These are phyloP conservation scores for Ceriagrion tenellum DNA, from an alignment of 2,888 invertebrate species.

Conservation along the genomic window DNA sequence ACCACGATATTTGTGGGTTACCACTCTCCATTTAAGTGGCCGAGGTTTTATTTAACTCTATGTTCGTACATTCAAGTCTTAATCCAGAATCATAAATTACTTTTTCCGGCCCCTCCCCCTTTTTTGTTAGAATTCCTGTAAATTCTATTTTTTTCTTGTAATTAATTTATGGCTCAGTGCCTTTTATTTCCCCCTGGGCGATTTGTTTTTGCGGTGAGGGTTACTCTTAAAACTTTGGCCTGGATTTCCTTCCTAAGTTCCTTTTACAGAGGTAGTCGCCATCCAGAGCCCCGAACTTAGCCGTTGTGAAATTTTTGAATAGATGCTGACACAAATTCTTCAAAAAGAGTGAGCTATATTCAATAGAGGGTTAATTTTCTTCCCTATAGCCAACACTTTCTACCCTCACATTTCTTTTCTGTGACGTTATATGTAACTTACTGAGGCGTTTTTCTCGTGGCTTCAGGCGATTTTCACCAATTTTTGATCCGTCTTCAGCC, in stretches of 20 bases:
- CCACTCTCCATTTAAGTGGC: slow-evolving; percentile 12
- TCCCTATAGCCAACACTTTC: no score
- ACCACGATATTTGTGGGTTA: not conserved
- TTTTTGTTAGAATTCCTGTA: not conserved
- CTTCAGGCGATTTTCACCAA: no score
- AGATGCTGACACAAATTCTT: not conserved
- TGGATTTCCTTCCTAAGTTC: not conserved
- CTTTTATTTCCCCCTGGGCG: not conserved
- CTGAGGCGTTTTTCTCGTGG: no score
- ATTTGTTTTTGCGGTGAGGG: not conserved
- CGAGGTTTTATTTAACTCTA: slow-evolving; percentile 28
- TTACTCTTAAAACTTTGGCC: not conserved
- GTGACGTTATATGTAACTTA: no score
- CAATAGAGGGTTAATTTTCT: not conserved
- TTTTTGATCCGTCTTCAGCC: no score
- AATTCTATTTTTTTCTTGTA: not conserved
- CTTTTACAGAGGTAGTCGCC: not conserved
- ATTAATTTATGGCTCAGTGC: not conserved
- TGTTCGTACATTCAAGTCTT: not conserved
- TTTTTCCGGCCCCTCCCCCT: not conserved
- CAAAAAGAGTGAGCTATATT: not conserved
- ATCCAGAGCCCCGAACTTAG: not conserved
- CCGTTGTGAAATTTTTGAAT: not conserved
- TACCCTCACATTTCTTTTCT: no score
- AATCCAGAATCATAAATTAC: not conserved